Evolutionary conservation across 2,888 invertebrate species (phyloP), one percentile per base, ranked within the genome.

Genomic region (Arrhopalites spinosus): DNA sequence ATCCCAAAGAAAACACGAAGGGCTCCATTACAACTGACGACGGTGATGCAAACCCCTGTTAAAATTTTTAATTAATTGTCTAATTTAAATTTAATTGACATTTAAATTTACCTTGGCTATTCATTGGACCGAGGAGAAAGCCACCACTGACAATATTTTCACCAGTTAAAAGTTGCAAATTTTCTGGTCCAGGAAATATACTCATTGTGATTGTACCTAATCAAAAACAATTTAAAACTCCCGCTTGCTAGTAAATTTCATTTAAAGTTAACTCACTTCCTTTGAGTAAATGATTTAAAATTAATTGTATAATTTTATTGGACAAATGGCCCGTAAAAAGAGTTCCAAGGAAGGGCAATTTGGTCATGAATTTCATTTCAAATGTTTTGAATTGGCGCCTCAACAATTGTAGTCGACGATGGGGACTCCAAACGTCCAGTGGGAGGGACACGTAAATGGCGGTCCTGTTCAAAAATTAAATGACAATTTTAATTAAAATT

Each of bases 121-220:
- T 64, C n/a, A 73, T n/a, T 47, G 73, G 73, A 2, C 73, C 73
- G 0, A 73, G 53, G 15, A 73, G 36, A 25, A 73, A 73, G 11
- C 73, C 73, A 7, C 73, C 73, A 1, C 47, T 29, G 1, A 47
- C 27, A 17, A 73, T 66, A 8, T 50, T 63, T 30, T 73, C 73
- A 8, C 73, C 73, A 20, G 50, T 47, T 15, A 73, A 29, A 20
- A 73, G 64, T 25, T 63, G 17, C 5, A 73, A 29, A 50, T 73
- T 73, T 11, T 63, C 50, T 23, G 73, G 73, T 23, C 73, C 73
- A 73, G 73, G 73, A 27, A 73, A 73, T 8, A 73, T 73, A n/a
- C 73, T 73, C 73, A 73, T 64, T 1, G 73, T 45, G 47, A 64
- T 45, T 17, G 73, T 73, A 47, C 36, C 36, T 36, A 36, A 36